Conservation (phyloP, 2,113 vertebrate species). For the Prietella phreatophila region DNA sequence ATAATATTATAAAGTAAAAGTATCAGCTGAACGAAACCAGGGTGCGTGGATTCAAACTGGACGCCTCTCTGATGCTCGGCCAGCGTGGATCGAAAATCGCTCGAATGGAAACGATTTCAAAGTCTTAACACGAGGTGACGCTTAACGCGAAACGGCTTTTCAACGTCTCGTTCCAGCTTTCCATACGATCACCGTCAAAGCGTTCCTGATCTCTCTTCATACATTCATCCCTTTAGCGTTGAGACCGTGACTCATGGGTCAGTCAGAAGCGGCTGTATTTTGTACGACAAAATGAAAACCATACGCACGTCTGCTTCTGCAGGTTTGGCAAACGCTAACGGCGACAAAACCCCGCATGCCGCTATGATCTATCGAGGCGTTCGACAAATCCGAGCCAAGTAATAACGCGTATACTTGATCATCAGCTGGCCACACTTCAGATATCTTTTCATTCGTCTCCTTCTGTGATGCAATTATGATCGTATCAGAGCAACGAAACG, state of each 20-base stretch:
- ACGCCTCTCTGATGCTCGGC: no score
- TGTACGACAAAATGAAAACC: constrained; percentile 26
- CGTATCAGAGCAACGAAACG: neutral
- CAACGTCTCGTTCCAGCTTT: neutral
- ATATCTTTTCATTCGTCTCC: neutral
- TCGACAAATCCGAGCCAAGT: constrained; percentile 5
- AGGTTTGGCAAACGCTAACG: neutral
- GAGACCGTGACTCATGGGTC: neutral
- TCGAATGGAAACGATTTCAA: neutral
- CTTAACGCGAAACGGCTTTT: neutral
- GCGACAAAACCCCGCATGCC: neutral
- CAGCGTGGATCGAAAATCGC: no score
- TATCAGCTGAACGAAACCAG: no score
- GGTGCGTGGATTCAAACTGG: no score
- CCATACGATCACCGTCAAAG: neutral
- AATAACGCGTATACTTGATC: constrained; percentile 4
- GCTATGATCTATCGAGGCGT: constrained; percentile 6
- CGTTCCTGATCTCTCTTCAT: neutral
- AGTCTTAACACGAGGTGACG: neutral
- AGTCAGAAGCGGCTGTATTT: constrained; percentile 23
- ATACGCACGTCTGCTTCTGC: constrained; percentile 24
- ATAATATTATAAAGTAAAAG: no score
- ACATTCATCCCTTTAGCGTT: neutral
- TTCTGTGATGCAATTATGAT: neutral
- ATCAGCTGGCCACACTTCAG: neutral